phyloP scores from a whole-genome alignment of 2,888 invertebrate species.

The Amphipyra tragopoginis region DNA sequence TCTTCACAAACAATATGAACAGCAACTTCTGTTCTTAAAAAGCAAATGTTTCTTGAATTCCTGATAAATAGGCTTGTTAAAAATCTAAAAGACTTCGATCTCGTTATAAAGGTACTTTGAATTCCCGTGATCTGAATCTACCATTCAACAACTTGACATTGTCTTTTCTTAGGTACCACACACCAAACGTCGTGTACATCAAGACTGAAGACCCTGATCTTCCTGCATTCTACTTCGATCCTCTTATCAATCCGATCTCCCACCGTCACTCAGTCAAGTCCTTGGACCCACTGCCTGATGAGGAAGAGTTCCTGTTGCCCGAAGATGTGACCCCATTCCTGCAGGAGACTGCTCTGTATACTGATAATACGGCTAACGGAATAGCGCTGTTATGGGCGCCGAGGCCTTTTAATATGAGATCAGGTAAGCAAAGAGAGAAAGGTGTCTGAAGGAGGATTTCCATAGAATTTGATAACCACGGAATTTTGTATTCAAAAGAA shows the following conservation, averaged over 20 bases:
- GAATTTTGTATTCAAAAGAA: too few relatives aligned
- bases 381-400: constrained; percentile 99
- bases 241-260: constrained; percentile 99
- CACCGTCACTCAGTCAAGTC: constrained; percentile 96
- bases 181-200: constrained; percentile 99
- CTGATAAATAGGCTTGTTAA: too few relatives aligned
- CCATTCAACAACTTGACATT: neutral
- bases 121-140: neutral
- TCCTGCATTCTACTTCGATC: constrained; percentile 99
- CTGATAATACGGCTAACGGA: constrained; percentile 99
- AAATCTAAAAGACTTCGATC: too few relatives aligned
- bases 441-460: too few relatives aligned
- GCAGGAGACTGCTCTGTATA: constrained; percentile 98
- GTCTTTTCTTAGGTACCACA: constrained; percentile 95
- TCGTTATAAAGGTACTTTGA: neutral
- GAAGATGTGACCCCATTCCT: constrained; percentile 97
- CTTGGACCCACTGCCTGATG: constrained; percentile 96
- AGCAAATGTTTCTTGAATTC: too few relatives aligned
- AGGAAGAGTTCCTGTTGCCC: constrained; percentile 97
- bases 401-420: constrained; percentile 98
- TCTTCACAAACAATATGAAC: neutral
- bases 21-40: too few relatives aligned
- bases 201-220: constrained; percentile 99
- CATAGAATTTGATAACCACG: too few relatives aligned
- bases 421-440: constrained; percentile 86